phyloP scores from a whole-genome alignment of 2,888 invertebrate species.

The Scelioninae gen. 1 region DNA sequence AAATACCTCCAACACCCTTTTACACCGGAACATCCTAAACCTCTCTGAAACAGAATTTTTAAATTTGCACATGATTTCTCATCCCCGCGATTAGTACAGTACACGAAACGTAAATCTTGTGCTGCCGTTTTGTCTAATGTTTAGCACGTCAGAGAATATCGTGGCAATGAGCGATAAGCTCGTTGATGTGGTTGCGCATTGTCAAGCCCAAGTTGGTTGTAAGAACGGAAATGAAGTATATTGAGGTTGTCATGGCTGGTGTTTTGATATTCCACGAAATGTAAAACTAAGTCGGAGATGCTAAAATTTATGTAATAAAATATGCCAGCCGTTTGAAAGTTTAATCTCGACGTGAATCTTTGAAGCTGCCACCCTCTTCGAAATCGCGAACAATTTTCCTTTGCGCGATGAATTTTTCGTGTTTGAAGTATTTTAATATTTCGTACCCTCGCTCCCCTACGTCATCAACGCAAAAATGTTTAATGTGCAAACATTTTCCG shows the following conservation, averaged over 20 bases:
- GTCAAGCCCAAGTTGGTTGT: conserved; percentile 22
- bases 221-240: conserved; percentile 33
- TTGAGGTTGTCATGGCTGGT: conserved; percentile 5
- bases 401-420: background rate
- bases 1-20: no score
- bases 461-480: conserved; percentile 15
- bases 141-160: conserved; percentile 21
- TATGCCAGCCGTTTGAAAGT: background rate
- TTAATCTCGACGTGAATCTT: background rate
- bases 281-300: conserved; percentile 10
- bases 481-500: conserved; percentile 30
- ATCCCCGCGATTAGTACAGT: background rate
- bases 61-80: conserved; percentile 6
- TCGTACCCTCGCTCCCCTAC: background rate
- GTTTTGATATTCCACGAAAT: conserved; percentile 14
- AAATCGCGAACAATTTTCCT: no score
- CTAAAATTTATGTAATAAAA: conserved; percentile 14
- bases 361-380: no score
- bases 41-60: conserved; percentile 18
- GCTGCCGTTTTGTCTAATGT: conserved; percentile 7
- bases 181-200: conserved; percentile 30
- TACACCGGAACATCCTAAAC: no score
- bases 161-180: conserved; percentile 23
- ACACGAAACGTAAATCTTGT: conserved; percentile 21
- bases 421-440: conserved; percentile 14